A percentile compares a stretch with the other conserved stretches of the same genome.
phyloP scores from a whole-genome alignment of 2,113 vertebrate species.

The Laticauda laticaudata region DNA sequence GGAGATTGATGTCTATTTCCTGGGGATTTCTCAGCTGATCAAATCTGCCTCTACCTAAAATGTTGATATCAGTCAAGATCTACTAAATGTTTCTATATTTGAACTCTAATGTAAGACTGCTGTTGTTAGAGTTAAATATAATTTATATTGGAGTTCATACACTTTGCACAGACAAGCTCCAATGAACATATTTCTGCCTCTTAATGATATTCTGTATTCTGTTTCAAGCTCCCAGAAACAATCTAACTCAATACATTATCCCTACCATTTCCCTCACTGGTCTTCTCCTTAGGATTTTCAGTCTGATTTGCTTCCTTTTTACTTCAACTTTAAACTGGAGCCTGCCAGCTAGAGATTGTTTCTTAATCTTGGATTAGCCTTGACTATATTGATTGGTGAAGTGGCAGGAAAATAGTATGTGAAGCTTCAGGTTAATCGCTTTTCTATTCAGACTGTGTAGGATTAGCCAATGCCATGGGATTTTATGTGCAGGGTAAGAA shows the following conservation, averaged over 20 bases:
- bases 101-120: background rate
- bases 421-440: background rate
- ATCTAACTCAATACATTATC: background rate
- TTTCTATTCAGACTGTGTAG: background rate
- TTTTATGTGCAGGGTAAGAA: conserved; percentile 1
- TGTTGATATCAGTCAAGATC: background rate
- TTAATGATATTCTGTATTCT: background rate
- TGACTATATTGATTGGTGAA: conserved; percentile 16
- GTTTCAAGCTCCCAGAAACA: background rate
- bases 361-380: conserved; percentile 40
- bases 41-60: background rate
- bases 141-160: background rate
- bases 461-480: background rate
- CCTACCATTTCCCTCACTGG: background rate
- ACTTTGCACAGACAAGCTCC: too few relatives aligned
- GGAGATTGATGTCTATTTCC: background rate
- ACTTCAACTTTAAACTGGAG: background rate
- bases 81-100: background rate
- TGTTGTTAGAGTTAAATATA: background rate
- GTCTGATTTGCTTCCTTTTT: background rate
- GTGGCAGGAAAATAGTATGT: conserved; percentile 16
- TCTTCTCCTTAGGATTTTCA: conserved; percentile 1
- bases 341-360: conserved; percentile 33
- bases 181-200: background rate
- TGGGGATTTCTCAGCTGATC: background rate